phyloP scores from a whole-genome alignment of 2,113 vertebrate species.

The Forbesichthys agassizii region DNA sequence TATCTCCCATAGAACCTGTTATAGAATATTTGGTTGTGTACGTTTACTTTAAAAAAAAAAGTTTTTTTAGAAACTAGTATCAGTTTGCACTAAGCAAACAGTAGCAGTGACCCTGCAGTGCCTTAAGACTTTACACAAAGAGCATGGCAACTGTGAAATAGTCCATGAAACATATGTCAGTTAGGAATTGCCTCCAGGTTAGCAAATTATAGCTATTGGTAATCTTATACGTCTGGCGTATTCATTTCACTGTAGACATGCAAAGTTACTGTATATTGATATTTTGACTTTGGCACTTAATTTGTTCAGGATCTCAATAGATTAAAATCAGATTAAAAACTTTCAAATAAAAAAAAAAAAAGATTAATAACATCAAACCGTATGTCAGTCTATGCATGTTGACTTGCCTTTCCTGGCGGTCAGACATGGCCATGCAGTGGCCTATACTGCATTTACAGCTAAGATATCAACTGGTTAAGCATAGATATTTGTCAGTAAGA shows the following conservation, averaged over 20 bases:
- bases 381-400: no score
- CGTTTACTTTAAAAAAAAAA: slow-evolving; percentile 2
- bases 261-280: no score
- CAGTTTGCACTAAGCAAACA: slow-evolving; percentile 54
- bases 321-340: no score
- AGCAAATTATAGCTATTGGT: no score
- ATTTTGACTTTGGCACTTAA: background rate
- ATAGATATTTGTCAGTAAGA: slow-evolving; percentile 6
- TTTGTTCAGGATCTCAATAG: background rate
- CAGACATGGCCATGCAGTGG: background rate
- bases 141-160: slow-evolving; percentile 19
- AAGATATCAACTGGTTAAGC: slow-evolving; percentile 7
- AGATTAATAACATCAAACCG: no score
- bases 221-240: no score
- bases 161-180: background rate
- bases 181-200: background rate
- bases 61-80: slow-evolving; percentile 34
- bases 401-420: background rate
- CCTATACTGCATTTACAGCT: slow-evolving; percentile 21
- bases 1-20: slow-evolving; percentile 15
- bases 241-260: slow-evolving; percentile 1
- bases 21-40: slow-evolving; percentile 3
- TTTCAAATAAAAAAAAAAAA: no score
- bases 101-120: slow-evolving; percentile 30
- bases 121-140: slow-evolving; percentile 8